These are phyloP conservation scores for Pluvialis apricaria DNA, from an alignment of 2,113 vertebrate genomes.

Conservation along the genomic window DNA sequence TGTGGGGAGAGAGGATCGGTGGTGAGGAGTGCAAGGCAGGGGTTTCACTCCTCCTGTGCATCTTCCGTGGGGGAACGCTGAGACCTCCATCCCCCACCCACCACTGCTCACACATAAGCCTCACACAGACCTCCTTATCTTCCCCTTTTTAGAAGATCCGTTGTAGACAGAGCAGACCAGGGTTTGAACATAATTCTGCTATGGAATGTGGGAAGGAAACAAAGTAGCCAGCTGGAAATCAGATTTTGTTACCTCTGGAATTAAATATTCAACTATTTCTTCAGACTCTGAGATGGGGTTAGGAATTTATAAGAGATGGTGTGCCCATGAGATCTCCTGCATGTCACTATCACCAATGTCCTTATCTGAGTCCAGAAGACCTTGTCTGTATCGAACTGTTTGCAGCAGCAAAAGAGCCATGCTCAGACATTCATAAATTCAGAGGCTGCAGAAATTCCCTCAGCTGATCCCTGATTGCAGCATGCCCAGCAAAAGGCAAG, in stretches of 20 bases:
- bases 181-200: background rate
- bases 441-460: background rate
- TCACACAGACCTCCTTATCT: background rate
- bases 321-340: background rate
- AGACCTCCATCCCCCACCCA: no score
- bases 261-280: background rate
- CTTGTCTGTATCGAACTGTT: background rate
- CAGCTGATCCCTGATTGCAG: background rate
- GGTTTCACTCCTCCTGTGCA: background rate
- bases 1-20: background rate
- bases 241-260: background rate
- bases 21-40: background rate
- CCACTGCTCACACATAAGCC: background rate
- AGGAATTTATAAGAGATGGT: background rate
- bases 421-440: background rate
- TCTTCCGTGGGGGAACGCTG: background rate
- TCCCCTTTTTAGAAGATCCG: background rate
- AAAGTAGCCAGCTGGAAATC: background rate
- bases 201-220: background rate
- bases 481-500: background rate
- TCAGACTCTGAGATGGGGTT: background rate
- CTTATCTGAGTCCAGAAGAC: background rate
- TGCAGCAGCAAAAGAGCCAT: background rate
- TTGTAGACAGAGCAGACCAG: background rate
- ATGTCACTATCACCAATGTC: background rate